Base-by-base conservation (phyloP, 92 coral and sea anemone genomes). In the Metridium senile region DNA sequence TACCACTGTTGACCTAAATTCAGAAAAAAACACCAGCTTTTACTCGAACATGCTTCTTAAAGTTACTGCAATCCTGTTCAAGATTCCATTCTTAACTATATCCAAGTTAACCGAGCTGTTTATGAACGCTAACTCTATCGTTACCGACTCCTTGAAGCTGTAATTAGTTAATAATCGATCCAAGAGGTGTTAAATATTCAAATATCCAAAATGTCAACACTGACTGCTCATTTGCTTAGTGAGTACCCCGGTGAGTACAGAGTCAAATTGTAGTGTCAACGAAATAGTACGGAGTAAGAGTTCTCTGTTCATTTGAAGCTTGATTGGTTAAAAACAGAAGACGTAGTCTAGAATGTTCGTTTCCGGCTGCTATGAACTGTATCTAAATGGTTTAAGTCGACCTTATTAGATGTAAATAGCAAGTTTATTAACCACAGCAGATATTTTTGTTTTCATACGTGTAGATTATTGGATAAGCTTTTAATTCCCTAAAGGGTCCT, bases 241-340 rank as follows among this genome's bases (percentile, higher is more conserved):
- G n/a, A 11, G 69, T 10, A 1, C n/a, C 8, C 23, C 30, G 4
- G 3, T 9, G 31, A 58, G 65, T 11, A 1, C 45, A 21, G 25
- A 16, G 27, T 2, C 31, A 8, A 18, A 27, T 11, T 63, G 45
- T 28, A 28, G 39, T 2, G 10, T 1, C 45, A 21, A 29, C 2
- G 39, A 63, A 16, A 63, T 31, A 63, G 1, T 21, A n/a, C 45
- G 43, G 69, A 21, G 39, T 21, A 28, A 28, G 45, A 63, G 45
- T 28, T 27, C 69, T 63, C 1, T 18, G 69, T 29, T 58, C 21
- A 63, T 31, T 13, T 63, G 69, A 63, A n/a, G 69, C 69, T 63
- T 63, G 69, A 63, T 29, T 63, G 69, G 69, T 19, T 11, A 11
- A 13, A 63, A 3, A 63, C 69, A 28, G 2, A 21, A 18, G 23